Conservation (phyloP, 2,797 vertebrate genomes). For the Ceryle rudis region DNA sequence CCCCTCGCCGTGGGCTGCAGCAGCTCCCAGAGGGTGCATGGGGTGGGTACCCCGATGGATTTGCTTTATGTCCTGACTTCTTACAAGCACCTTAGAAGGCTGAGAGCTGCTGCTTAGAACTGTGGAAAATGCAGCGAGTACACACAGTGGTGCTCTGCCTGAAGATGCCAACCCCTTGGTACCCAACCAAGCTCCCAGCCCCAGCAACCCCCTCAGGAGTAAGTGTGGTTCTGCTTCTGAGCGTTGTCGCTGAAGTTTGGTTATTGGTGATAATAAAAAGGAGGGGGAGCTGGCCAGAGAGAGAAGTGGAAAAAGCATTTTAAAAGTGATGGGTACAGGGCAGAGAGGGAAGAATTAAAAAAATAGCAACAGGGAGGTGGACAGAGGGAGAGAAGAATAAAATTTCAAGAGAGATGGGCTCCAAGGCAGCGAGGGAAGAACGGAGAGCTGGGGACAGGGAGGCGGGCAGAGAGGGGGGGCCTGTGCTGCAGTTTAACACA, state of each 20-base stretch:
- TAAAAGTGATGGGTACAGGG: background rate
- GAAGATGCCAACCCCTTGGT: background rate
- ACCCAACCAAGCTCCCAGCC: background rate
- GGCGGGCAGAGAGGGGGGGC: background rate
- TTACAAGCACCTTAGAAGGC: background rate
- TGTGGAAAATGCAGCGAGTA: background rate
- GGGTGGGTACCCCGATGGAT: background rate
- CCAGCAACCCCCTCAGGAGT: background rate
- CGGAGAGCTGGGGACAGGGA: background rate
- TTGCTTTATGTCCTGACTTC: background rate
- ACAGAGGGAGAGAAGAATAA: background rate
- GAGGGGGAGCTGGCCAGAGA: background rate
- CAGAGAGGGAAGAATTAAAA: background rate
- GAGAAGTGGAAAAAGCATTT: background rate
- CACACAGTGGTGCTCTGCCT: background rate
- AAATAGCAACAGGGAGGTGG: background rate
- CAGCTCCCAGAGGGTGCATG: background rate
- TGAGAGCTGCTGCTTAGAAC: background rate
- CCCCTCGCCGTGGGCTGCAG: background rate
- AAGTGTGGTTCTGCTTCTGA: background rate
- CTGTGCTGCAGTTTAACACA: background rate
- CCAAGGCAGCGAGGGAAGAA: background rate
- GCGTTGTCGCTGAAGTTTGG: background rate
- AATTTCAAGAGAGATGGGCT: background rate
- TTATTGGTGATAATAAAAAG: background rate